These are phyloP conservation scores for Eumaeus atala DNA, from an alignment of 1,140 invertebrate species.

Conservation along the genomic window DNA sequence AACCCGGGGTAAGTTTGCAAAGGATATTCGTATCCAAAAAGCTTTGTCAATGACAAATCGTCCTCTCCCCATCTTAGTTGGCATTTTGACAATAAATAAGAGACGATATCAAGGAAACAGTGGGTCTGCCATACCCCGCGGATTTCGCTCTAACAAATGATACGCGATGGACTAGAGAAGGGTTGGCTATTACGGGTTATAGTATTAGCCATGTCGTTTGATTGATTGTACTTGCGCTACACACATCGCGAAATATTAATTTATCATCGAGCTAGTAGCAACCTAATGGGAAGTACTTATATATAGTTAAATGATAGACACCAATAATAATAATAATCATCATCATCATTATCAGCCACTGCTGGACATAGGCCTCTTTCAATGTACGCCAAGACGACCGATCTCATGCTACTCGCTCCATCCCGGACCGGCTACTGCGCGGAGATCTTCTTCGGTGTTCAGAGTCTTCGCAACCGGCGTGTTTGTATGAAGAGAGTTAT, in stretches of 20 bases:
- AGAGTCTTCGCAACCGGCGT: too few relatives aligned
- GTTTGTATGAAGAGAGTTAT: too few relatives aligned
- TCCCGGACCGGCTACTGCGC: too few relatives aligned
- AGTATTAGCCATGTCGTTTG: conserved; percentile 36
- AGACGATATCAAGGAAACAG: conserved; percentile 50
- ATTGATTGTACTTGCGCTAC: conserved; percentile 37
- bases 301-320: background rate
- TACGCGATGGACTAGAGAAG: conserved; percentile 54
- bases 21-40: conserved; percentile 40
- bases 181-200: conserved; percentile 38
- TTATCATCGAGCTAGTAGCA: too few relatives aligned
- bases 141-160: conserved; percentile 61
- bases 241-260: conserved; percentile 7
- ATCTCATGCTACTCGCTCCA: too few relatives aligned
- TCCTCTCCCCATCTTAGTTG: conserved; percentile 44
- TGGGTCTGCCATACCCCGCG: conserved; percentile 36
- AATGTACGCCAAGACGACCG: too few relatives aligned
- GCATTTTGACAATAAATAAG: conserved; percentile 69
- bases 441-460: too few relatives aligned
- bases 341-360: too few relatives aligned
- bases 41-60: conserved; percentile 66
- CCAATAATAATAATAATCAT: too few relatives aligned
- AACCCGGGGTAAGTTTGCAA: conserved; percentile 25
- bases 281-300: background rate
- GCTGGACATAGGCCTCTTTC: too few relatives aligned